Evolutionary conservation across 2,113 vertebrate species (phyloP), one percentile per base, ranked within the genome.

Genomic region (Notarius quadriscutis): DNA sequence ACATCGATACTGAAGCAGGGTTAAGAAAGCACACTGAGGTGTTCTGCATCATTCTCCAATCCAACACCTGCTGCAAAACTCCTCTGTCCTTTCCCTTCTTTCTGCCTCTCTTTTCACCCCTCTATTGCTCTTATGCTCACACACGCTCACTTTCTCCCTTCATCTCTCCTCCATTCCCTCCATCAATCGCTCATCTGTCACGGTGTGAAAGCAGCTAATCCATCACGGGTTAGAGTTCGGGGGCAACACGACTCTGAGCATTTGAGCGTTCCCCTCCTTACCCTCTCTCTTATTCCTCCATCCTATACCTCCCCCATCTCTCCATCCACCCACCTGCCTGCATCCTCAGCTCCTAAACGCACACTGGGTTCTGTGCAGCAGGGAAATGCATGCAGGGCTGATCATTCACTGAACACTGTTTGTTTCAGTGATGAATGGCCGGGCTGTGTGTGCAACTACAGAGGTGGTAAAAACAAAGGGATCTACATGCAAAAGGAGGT

Each of bases 191-290:
- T 94, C 91, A 90, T 95, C 94, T 95, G 95, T 95, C 95, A 95
- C 89, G 87, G 92, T 93, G 88, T 89, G 94, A 94, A 93, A 94
- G 95, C 94, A 95, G 91, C 94, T 94, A 95, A 95, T 95, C 95
- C 94, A 95, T 95, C 95, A 95, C 88, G 87, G 93, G 93, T 95
- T 92, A 88, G 89, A 88, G 87, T 90, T 90, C 82, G 77, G 87
- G 87, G 87, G 84, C 89, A 86, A 62, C 55, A 78, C 65, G 81
- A 84, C 87, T 89, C 86, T 20, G 58, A 86, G 84, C 81, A 60
- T 58, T 88, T 58, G 17, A 87, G 89, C 78, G 53, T 77, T 57
- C 57, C 75, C 87, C 82, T 86, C 81, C 87, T 86, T 62, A 83
- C 51, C 20, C 84, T 83, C 84, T 83, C 53, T 41, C 20, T n/a